Percentiles rank a stretch among this genome's conserved stretches.
Conservation (phyloP, 2,888 invertebrate genomes). For the Crocallis elinguaria region DNA sequence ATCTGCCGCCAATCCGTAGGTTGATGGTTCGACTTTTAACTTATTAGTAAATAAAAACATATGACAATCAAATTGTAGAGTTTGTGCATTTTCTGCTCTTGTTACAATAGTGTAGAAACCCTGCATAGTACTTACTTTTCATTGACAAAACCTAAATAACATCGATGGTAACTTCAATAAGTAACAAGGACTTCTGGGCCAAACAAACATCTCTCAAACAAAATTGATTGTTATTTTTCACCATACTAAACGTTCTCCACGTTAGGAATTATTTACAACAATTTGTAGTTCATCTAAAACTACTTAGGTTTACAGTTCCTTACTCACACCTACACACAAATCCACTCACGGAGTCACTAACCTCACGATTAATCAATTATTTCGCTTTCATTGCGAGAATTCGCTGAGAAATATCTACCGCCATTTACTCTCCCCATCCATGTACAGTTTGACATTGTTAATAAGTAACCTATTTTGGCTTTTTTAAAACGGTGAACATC, state of each 20-base stretch:
- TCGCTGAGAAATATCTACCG: slow-evolving; percentile 10
- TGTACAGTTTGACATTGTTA: slow-evolving; percentile 8
- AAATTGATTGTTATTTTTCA: no score
- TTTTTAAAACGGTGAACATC: neutral
- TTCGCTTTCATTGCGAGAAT: slow-evolving; percentile 14
- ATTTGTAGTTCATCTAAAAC: neutral
- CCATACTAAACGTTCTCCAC: neutral
- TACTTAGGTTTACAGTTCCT: neutral
- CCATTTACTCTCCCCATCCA: slow-evolving; percentile 9
- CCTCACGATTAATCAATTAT: slow-evolving; percentile 23
- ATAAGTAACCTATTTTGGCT: neutral
- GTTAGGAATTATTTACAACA: neutral
- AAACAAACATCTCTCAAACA: no score
- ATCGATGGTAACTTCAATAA: no score
- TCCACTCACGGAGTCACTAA: slow-evolving; percentile 9
- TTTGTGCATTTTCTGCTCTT: no score
- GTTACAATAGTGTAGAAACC: no score
- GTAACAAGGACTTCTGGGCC: no score
- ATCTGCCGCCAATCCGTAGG: no score
- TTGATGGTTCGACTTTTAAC: no score
- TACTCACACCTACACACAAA: slow-evolving; percentile 6
- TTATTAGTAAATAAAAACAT: no score
- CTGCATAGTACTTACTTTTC: no score
- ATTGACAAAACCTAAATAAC: no score
- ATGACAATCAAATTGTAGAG: no score